Evolutionary conservation across 2,888 invertebrate species (phyloP), one percentile per base, ranked within the genome.

Genomic region (Callyntrura guangdongensis): DNA sequence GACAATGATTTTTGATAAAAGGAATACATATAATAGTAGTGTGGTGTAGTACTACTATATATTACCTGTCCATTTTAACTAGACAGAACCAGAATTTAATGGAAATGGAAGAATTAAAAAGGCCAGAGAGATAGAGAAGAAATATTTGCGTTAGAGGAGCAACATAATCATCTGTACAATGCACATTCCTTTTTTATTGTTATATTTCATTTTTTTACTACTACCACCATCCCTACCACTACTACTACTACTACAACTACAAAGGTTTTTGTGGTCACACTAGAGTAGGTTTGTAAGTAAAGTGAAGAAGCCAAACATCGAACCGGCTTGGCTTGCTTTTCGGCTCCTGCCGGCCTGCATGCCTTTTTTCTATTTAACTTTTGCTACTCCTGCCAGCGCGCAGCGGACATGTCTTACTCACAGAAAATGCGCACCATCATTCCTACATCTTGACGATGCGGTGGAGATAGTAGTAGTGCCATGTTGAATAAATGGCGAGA

Each of bases 291-390:
- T 74, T 84, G 77, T 49, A 47, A 90, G 89, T 90, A 90, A 90
- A 90, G 85, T 90, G 89, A 90, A 90, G 89, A 90, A 90, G 89
- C 89, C 89, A 88, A 79, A 88, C 25, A 74, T 53, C 25, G 79
- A 90, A 90, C 89, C 89, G 89, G 85, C 89, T 85, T 85, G 85
- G 77, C 89, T 90, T 81, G 85, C 89, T 89, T 82, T 84, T 83
- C 84, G 77, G 84, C 84, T 84, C 67, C 89, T 89, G 89, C 84
- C 61, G 49, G 86, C 69, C 79, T 77, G 77, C 79, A 64, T 86
- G 49, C 67, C 85, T 81, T 45, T 25, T 53, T 20, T 45, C 25
- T 83, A 12, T 11, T 61, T 17, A 25, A 64, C 49, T 67, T 59
- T 27, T 36, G 25, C 59, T 49, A 5, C 81, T 81, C 67, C n/a